A percentile compares a stretch with the other conserved stretches of the same genome.
phyloP scores from a whole-genome alignment of 2,113 vertebrate genomes.

The Tachysurus vachellii region DNA sequence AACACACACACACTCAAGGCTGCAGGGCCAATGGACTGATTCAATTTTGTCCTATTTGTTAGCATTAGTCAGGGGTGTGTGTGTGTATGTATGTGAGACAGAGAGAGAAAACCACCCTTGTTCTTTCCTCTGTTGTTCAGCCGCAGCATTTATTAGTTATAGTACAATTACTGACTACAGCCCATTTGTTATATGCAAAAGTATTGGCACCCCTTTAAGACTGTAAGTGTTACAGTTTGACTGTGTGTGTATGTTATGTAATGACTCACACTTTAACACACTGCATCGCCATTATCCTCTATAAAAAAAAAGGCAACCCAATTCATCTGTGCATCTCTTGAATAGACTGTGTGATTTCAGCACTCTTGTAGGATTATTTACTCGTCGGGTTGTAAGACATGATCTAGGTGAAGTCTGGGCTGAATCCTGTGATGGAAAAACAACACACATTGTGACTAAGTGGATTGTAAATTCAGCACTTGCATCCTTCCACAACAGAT shows the following conservation, averaged over 20 bases:
- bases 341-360: not conserved
- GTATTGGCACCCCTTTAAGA: not conserved
- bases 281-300: not conserved
- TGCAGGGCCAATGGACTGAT: constrained; percentile 1
- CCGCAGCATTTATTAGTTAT: not conserved
- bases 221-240: not conserved
- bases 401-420: too few species aligned
- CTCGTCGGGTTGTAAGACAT: not conserved
- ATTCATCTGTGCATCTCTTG: not conserved
- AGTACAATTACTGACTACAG: not conserved
- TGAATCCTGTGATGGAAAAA: too few species aligned
- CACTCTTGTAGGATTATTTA: not conserved
- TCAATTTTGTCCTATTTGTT: constrained; percentile 3
- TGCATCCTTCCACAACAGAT: too few species aligned
- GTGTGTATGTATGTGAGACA: not conserved
- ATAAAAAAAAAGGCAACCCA: not conserved
- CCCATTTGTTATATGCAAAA: not conserved
- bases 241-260: too few species aligned
- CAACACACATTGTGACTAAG: too few species aligned
- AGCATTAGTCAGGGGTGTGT: not conserved
- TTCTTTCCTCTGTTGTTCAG: not conserved
- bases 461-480: too few species aligned
- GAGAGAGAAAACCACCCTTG: not conserved
- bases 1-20: not conserved
- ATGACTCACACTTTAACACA: too few species aligned